Evolutionary conservation across 30 jellyfish, hydroid and myxozoan species (phyloP), one percentile per base, ranked within the genome.

Genomic region (Aurelia aurita): DNA sequence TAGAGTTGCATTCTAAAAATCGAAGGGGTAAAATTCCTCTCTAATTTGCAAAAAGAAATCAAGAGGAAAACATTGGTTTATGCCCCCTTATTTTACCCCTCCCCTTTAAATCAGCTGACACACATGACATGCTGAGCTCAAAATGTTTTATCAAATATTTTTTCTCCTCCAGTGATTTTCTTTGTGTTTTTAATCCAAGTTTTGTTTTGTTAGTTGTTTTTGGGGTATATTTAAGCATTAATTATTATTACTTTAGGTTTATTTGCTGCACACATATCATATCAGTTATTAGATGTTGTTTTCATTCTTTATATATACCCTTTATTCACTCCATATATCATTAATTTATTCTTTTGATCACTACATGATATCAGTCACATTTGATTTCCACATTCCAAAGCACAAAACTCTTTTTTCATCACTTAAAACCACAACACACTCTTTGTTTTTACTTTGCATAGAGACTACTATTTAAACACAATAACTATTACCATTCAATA

Each of bases 381-480:
- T 43, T 22, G 61, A 59, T 59, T 28, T 77, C 71, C 51, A 35
- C 79, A 35, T 77, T 25, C 79, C 88, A 60, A n/a, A 31, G 88
- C 88, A 77, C 88, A 22, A 21, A 45, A 26, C 69, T 22, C 44
- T 77, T 60, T 59, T 28, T 39, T 39, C 51, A 25, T 59, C 58
- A 51, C 76, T 39, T 59, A 4, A 54, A 59, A 61, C 88, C 88
- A 77, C 88, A 23, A 62, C 51, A 58, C 63, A 59, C 79, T 23
- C 69, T 77, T 59, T 77, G 70, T 77, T 73, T 77, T 77, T 62
- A 51, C 63, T 77, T 62, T 60, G 54, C 79, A 77, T 58, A 77
- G 88, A 77, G 71, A 59, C 25, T 31, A 34, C 75, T 77, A 77
- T 77, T 77, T 77, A 77, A 77, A 77, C 88, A 77, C 79, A 60